A percentile compares a stretch with the other conserved stretches of the same genome.
Evolutionary conservation across 2,888 invertebrate species (phyloP).

Genomic region (Hoplodrina blanda): DNA sequence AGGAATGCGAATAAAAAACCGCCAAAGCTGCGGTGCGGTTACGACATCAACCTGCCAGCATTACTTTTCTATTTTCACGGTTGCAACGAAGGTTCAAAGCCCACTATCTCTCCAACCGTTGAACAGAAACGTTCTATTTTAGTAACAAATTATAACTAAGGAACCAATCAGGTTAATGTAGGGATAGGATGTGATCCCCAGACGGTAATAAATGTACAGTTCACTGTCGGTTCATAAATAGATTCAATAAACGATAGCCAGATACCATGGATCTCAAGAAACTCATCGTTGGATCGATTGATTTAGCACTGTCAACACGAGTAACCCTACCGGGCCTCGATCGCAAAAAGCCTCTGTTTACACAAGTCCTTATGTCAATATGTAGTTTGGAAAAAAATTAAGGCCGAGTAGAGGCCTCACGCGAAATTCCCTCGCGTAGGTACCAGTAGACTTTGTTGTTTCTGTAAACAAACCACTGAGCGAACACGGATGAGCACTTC

Average conservation of each 20-base stretch:
- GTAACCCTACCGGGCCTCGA: conserved; percentile 86
- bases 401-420: conserved; percentile 81
- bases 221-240: conserved; percentile 34
- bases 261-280: conserved; percentile 41
- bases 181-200: conserved; percentile 43
- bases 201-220: conserved; percentile 47
- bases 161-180: conserved; percentile 50
- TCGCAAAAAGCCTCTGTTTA: conserved; percentile 81
- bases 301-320: conserved; percentile 79
- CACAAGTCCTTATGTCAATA: conserved; percentile 80
- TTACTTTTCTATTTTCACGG: conserved; percentile 66
- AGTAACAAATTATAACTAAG: conserved; percentile 45
- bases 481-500: conserved; percentile 85
- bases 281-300: conserved; percentile 73
- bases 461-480: conserved; percentile 81
- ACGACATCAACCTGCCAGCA: conserved; percentile 46
- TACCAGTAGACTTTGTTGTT: conserved; percentile 84
- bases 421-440: conserved; percentile 82
- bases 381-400: conserved; percentile 78
- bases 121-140: conserved; percentile 54
- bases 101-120: conserved; percentile 52
- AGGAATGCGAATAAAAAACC: conserved; percentile 73
- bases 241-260: conserved; percentile 30
- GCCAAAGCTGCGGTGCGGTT: conserved; percentile 65
- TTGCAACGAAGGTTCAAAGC: conserved; percentile 60